phyloP scores from a whole-genome alignment of 2,888 invertebrate species.

The Erebia aethiops region DNA sequence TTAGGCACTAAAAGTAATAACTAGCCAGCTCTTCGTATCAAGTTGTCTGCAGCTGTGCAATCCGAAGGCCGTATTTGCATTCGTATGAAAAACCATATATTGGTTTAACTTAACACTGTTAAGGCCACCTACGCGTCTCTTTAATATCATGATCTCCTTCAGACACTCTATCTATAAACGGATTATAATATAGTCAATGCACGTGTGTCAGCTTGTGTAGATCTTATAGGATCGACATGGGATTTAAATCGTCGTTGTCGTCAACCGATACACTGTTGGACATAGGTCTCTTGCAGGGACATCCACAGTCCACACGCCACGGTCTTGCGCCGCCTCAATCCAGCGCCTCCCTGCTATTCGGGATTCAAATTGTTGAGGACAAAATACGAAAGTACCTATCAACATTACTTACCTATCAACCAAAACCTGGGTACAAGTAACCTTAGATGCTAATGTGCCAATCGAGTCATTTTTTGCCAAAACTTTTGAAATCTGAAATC shows the following conservation, averaged over 20 bases:
- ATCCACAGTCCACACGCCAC: no score
- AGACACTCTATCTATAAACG: no score
- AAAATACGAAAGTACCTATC: no score
- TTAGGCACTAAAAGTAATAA: background rate
- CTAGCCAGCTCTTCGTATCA: background rate
- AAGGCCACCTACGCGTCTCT: conserved; percentile 16
- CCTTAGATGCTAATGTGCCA: background rate
- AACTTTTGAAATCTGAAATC: background rate
- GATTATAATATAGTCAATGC: background rate
- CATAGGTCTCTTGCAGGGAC: no score
- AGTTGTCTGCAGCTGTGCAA: background rate
- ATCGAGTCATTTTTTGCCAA: background rate
- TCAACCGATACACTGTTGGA: background rate
- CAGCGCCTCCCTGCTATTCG: no score
- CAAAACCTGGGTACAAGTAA: no score
- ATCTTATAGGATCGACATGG: background rate
- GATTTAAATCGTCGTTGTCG: background rate
- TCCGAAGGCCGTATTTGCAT: background rate
- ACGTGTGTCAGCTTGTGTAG: conserved; percentile 5
- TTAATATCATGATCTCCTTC: conserved; percentile 6
- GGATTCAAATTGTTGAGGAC: no score
- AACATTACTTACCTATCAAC: no score
- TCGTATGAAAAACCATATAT: background rate
- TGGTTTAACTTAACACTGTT: conserved; percentile 10
- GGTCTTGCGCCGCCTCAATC: no score